Evolutionary conservation across 2,113 vertebrate genomes (phyloP), one percentile per base, ranked within the genome.

Genomic region (Macrotis lagotis): DNA sequence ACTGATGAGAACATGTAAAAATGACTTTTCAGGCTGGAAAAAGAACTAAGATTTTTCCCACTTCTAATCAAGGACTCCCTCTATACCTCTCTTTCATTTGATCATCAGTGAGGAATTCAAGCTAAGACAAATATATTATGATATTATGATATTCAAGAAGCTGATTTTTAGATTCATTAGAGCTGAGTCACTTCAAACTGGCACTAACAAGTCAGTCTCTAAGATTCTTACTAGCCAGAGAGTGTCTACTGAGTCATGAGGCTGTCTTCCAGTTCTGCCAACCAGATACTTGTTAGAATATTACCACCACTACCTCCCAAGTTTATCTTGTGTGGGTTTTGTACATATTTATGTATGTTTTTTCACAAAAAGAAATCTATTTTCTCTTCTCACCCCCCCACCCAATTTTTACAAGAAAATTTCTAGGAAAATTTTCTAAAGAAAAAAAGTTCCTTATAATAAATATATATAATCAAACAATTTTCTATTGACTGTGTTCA

Each of bases 161-260:
- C 28, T 16, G 49, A 88, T 28, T 49, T 25, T 50, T 0, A 3
- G 9, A 48, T 44, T 0, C 10, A 44, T 6, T 0, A 89, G n/a
- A 6, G 0, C 31, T 0, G 1, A 25, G 5, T 0, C 11, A 8
- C 37, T 19, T 44, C 26, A 8, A 14, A 25, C 2, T 0, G 3
- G 11, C 7, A 12, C 4, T 48, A 3, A 48, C 52, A 90, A 51
- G 11, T 91, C 22, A 51, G 88, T 53, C 6, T 44, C 91, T 26
- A 14, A 55, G 37, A 19, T 48, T 50, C 26, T 7, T 25, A 19
- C 48, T 24, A 26, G 48, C 14, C 37, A 44, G 91, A 9, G 89
- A 7, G 14, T 74, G 66, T 11, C 26, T 0, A 2, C 88, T 24
- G n/a, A 92, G 22, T 91, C 3, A 52, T 47, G 52, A 91, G 16